A percentile compares a stretch with the other conserved stretches of the same genome.
These are phyloP conservation scores for Osmerus mordax DNA, from an alignment of 2,113 vertebrate genomes.

Conservation along the genomic window DNA sequence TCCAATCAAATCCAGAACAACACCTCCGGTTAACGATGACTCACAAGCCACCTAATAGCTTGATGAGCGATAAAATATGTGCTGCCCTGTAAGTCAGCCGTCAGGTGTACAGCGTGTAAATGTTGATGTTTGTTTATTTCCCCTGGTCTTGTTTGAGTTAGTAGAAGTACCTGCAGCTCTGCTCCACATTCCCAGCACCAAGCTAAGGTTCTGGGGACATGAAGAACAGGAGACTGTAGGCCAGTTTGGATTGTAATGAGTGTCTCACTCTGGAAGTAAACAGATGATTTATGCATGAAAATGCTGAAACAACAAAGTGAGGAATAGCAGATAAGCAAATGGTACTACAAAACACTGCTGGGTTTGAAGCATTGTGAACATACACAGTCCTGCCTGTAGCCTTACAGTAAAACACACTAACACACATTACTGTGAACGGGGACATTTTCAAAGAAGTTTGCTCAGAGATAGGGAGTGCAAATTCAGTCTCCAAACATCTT, in stretches of 20 bases:
- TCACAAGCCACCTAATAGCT: constrained; percentile 48
- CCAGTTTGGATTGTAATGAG: neutral
- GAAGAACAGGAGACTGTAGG: neutral
- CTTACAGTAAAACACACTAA: neutral
- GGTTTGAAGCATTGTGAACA: neutral
- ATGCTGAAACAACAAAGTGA: neutral
- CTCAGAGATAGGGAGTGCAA: neutral
- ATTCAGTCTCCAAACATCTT: neutral
- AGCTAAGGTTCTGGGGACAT: neutral
- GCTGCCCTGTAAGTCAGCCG: constrained; percentile 62
- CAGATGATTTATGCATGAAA: constrained; percentile 3
- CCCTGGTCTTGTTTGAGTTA: constrained; percentile 1
- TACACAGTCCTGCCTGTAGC: constrained; percentile 10
- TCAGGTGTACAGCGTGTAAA: constrained; percentile 50
- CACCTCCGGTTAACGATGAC: constrained; percentile 55
- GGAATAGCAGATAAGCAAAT: neutral
- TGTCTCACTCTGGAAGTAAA: constrained; percentile 13
- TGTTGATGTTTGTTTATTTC: constrained; percentile 64
- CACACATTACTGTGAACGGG: neutral
- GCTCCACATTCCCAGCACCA: neutral
- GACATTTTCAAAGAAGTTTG: neutral
- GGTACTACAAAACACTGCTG: neutral
- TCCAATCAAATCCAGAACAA: constrained; percentile 53
- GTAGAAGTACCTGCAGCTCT: too few species aligned
- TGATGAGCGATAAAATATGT: constrained; percentile 46